Base-by-base conservation (phyloP, 2,888 invertebrate genomes). In the Ischnus inquisitorius region DNA sequence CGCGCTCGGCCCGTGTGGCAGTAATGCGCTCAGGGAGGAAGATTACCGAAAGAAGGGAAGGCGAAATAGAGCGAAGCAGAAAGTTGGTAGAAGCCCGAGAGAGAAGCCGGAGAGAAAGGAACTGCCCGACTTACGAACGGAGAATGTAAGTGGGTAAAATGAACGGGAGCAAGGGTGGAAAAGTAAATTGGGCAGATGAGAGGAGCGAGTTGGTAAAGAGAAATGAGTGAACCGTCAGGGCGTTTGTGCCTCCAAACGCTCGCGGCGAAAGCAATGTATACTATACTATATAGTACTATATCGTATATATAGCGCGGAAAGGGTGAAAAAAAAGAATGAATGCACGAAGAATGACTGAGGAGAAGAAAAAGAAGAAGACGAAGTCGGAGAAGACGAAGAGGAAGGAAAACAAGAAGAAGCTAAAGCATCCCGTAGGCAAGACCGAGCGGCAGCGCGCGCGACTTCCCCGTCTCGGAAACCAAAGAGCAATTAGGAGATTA, bases 11-110 rank as follows among this genome's bases (percentile, higher is more conserved):
- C 62, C 65, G 60, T 19, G 72, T 19, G 72, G 71, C 75, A 86
- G 87, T 87, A 86, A 88, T 88, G 86, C 82, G 83, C 82, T 86
- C 84, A 62, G 79, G 54, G 16, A 41, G 69, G 51, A 28, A 68
- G 72, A 67, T 62, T 65, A 64, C 54, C 74, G 48, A 48, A 22
- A 39, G 62, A 34, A 74, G 62, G 3, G 60, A 19, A 67, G 65
- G 54, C 46, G 67, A 43, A 79, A 62, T 60, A 25, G 43, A 46
- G 69, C 39, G 54, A 25, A 22, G 69, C 75, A 75, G 67, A 68
- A 76, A 69, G 60, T 68, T 51, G 81, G 51, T 43, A 19, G 22
- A 34, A 10, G 54, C 19, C 14, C 25, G 8, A 25, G 57, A 72
- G 57, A 14, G 71, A 25, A 41, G 51, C 12, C 19, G 2, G 2